Conservation (phyloP, 2,113 vertebrate genomes). For the Cyphomyrus plagiostoma region DNA sequence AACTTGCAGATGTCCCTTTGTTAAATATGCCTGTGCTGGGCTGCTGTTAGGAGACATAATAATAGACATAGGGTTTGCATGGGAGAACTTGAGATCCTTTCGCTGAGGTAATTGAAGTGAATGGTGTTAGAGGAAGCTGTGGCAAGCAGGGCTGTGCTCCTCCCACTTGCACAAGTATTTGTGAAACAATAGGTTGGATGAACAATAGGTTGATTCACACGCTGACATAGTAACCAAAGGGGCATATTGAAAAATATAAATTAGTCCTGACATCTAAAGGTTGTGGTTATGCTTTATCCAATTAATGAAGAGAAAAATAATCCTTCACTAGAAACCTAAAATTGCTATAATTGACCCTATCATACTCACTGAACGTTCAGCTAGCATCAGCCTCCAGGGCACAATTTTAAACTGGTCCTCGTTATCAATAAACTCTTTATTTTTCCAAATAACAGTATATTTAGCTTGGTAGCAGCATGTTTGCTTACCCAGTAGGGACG, state of each 20-base stretch:
- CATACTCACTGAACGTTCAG: not conserved
- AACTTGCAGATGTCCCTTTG: not conserved
- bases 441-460: not conserved
- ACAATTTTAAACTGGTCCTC: not conserved
- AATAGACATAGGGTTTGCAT: not conserved
- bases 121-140: not conserved
- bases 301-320: not conserved
- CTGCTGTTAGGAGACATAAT: not conserved
- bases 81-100: not conserved
- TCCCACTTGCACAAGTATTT: not conserved
- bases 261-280: not conserved
- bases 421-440: not conserved
- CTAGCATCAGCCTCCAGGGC: not conserved
- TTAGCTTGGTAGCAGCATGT: not conserved
- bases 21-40: not conserved
- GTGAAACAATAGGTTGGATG: not conserved
- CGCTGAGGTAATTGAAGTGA: not conserved
- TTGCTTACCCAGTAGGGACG: not conserved
- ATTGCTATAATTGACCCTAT: not conserved
- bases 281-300: not conserved
- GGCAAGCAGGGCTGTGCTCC: not conserved
- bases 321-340: not conserved
- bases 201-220: not conserved
- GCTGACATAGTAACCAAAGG: not conserved
- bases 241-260: not conserved